Conservation (phyloP, 2,797 vertebrate species). For the Melanotaenia nigrans region DNA sequence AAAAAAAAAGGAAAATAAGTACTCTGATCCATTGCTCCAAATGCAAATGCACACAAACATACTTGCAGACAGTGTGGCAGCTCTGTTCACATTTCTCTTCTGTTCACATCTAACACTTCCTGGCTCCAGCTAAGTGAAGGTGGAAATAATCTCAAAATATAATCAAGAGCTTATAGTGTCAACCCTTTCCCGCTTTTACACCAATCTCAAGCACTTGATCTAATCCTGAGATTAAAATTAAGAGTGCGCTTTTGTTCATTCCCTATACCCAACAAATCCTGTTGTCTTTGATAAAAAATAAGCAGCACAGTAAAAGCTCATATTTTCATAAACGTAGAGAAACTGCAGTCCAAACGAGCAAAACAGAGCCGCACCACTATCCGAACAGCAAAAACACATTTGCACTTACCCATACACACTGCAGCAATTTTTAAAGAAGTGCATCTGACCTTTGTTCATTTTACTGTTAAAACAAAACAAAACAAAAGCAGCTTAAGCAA, state of each 20-base stretch:
- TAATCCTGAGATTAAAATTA: slow-evolving; percentile 12
- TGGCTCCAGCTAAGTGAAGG: slow-evolving; percentile 25
- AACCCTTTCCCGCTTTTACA: slow-evolving; percentile 6
- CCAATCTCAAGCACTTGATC: background rate
- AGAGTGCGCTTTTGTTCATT: slow-evolving; percentile 38
- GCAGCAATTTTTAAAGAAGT: slow-evolving; percentile 66
- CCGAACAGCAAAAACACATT: slow-evolving; percentile 35
- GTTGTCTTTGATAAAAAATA: slow-evolving; percentile 32
- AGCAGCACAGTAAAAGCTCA: slow-evolving; percentile 31
- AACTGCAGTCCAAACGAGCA: slow-evolving; percentile 27
- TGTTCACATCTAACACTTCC: slow-evolving; percentile 34
- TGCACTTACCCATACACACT: slow-evolving; percentile 43
- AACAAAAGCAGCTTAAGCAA: slow-evolving; percentile 46
- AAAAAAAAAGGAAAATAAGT: slow-evolving; percentile 24
- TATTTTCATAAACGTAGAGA: slow-evolving; percentile 50
- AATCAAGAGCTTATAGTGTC: slow-evolving; percentile 25
- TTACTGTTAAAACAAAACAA: slow-evolving; percentile 31
- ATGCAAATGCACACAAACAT: slow-evolving; percentile 42
- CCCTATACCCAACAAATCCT: slow-evolving; percentile 18
- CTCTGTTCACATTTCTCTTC: slow-evolving; percentile 61
- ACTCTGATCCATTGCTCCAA: slow-evolving; percentile 61
- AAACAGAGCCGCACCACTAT: slow-evolving; percentile 48
- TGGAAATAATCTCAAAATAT: slow-evolving; percentile 25
- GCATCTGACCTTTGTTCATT: slow-evolving; percentile 73
- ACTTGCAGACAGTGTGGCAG: slow-evolving; percentile 43